Percentiles rank a stretch among this genome's conserved stretches.
These are phyloP conservation scores for Dinoponera quadriceps DNA, from an alignment of 1,140 invertebrate genomes.

Conservation along the genomic window DNA sequence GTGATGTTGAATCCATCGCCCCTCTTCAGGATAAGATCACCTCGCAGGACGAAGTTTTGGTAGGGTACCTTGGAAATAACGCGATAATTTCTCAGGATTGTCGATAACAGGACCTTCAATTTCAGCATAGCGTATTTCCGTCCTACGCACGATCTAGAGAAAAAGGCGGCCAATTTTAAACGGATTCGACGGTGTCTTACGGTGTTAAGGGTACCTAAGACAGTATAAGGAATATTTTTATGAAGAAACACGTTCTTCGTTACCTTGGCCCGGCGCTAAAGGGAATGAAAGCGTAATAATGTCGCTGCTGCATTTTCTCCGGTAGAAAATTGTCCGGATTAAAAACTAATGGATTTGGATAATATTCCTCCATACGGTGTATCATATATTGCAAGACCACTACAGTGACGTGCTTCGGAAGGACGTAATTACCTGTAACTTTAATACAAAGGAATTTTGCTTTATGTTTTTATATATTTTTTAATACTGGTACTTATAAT, in stretches of 20 bases:
- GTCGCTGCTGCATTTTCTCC: constrained; percentile 91
- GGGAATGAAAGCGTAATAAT: constrained; percentile 95
- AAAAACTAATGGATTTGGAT: constrained; percentile 93
- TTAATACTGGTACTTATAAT: not conserved
- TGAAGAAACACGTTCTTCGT: not conserved
- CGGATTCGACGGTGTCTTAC: not conserved
- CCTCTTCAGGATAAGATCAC: constrained; percentile 85
- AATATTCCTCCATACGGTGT: constrained; percentile 92
- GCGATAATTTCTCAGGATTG: constrained; percentile 87
- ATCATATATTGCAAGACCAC: constrained; percentile 90
- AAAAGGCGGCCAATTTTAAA: constrained; percentile 41
- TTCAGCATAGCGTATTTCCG: constrained; percentile 90
- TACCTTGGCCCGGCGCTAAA: constrained; percentile 95
- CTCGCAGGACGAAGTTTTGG: constrained; percentile 82
- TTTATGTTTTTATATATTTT: not conserved
- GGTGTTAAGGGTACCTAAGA: not conserved
- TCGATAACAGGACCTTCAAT: constrained; percentile 88
- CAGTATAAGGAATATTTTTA: not conserved
- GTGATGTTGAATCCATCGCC: constrained; percentile 84
- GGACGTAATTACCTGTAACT: constrained; percentile 86
- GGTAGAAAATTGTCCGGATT: constrained; percentile 97
- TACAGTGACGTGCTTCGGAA: constrained; percentile 90
- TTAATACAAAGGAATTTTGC: constrained; percentile 64
- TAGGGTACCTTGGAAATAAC: constrained; percentile 83
- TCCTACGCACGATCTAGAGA: constrained; percentile 86